These are phyloP conservation scores for Chelonus formosanus DNA, from an alignment of 2,888 invertebrate species.

Conservation along the genomic window DNA sequence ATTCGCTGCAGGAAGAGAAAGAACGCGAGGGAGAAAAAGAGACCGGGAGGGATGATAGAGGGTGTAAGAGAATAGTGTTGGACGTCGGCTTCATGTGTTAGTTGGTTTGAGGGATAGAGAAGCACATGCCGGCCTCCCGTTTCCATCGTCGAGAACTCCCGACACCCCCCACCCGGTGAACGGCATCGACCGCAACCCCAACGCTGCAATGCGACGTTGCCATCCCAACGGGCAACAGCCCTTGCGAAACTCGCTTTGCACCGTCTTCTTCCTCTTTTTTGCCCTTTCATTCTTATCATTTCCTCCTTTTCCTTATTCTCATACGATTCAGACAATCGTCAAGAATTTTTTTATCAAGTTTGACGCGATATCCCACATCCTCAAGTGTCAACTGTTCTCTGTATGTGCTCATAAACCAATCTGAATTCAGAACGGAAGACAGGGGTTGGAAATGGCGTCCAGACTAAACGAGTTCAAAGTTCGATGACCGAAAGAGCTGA, in stretches of 20 bases:
- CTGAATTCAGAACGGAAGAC: too few relatives aligned
- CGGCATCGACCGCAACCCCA: slow-evolving; percentile 64
- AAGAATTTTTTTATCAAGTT: not conserved
- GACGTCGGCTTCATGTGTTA: slow-evolving; percentile 23
- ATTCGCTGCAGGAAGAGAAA: slow-evolving; percentile 50
- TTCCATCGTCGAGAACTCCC: slow-evolving; percentile 26
- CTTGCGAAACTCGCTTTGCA: slow-evolving; percentile 46
- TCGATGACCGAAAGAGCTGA: not conserved
- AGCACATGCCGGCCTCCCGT: slow-evolving; percentile 28
- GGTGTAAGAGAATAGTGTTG: slow-evolving; percentile 38
- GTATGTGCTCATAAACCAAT: too few relatives aligned
- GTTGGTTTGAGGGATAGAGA: slow-evolving; percentile 16
- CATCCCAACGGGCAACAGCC: slow-evolving; percentile 65
- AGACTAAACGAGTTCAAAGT: slow-evolving; percentile 7
- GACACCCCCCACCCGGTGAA: slow-evolving; percentile 36
- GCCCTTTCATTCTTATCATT: slow-evolving; percentile 27
- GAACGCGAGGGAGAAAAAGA: slow-evolving; percentile 42
- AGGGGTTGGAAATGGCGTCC: not conserved
- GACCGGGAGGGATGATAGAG: slow-evolving; percentile 32
- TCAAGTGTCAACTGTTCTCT: too few relatives aligned
- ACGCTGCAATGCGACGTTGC: slow-evolving; percentile 66
- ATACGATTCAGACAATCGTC: too few relatives aligned
- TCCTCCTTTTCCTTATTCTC: not conserved
- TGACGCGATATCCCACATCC: too few relatives aligned
- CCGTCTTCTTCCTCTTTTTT: slow-evolving; percentile 30